phyloP scores from a whole-genome alignment of 1,140 invertebrate genomes.

The Microplitis mediator region DNA sequence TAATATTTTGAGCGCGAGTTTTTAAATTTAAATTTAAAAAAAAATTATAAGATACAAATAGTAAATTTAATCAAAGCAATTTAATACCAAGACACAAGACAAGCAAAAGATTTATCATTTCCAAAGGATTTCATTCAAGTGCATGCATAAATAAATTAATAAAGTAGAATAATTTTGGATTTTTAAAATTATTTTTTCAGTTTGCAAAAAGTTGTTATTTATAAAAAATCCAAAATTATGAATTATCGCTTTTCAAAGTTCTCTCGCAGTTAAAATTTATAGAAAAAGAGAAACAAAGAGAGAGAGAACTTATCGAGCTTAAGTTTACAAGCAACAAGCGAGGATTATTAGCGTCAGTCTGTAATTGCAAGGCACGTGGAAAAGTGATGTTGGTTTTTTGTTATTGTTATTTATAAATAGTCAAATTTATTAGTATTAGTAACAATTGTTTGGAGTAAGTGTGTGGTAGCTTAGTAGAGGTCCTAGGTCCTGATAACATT shows the following conservation, averaged over 20 bases:
- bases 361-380: not conserved
- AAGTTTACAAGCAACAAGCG: slow-evolving; percentile 38
- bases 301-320: slow-evolving; percentile 20
- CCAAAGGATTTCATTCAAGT: too few relatives aligned
- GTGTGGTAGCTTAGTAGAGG: slow-evolving; percentile 33
- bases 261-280: not conserved
- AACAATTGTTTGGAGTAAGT: not conserved
- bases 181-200: not conserved
- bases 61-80: too few relatives aligned
- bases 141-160: not conserved
- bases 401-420: not conserved
- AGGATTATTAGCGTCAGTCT: slow-evolving; percentile 24
- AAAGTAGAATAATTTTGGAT: not conserved
- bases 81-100: too few relatives aligned
- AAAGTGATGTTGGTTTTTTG: not conserved
- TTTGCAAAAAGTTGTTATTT: not conserved
- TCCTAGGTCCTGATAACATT: slow-evolving; percentile 29
- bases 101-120: too few relatives aligned
- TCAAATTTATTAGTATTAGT: not conserved
- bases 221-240: not conserved
- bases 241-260: not conserved
- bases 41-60: too few relatives aligned
- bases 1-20: too few relatives aligned
- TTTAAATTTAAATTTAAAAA: too few relatives aligned
- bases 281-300: slow-evolving; percentile 6